Evolutionary conservation across 2,888 invertebrate genomes (phyloP).

Genomic region (Molanna angustata): DNA sequence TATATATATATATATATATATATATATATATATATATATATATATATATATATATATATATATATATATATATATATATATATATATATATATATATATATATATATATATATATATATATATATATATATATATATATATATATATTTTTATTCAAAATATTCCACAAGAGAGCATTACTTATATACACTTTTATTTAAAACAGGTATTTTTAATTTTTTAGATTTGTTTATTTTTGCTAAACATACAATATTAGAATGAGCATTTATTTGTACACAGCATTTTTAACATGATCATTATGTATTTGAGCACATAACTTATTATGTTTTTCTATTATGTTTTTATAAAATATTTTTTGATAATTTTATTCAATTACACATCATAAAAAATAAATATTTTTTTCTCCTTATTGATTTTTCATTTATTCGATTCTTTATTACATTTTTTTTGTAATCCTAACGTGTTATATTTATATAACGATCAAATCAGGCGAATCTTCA

Average conservation of each 20-base stretch:
- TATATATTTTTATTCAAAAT: no score
- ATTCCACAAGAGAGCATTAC: no score
- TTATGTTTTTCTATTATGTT: conserved; percentile 6
- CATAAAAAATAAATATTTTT: conserved; percentile 20
- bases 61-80: no score
- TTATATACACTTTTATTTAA: not conserved
- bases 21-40: no score
- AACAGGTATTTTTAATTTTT: conserved; percentile 9
- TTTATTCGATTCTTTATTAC: not conserved
- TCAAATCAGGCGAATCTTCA: no score
- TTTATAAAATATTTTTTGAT: conserved; percentile 20
- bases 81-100: no score
- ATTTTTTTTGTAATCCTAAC: not conserved
- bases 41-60: no score
- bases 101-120: no score
- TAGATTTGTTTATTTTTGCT: conserved; percentile 16
- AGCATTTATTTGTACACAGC: conserved; percentile 17
- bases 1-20: no score
- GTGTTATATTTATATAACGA: not conserved
- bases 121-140: no score
- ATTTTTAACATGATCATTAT: conserved; percentile 13
- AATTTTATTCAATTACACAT: conserved; percentile 9
- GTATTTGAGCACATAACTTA: conserved; percentile 18
- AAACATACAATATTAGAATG: conserved; percentile 18
- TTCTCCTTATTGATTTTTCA: conserved; percentile 12